These are phyloP conservation scores for Phallusia fumigata DNA, from an alignment of 23 tunicate species.

Conservation along the genomic window DNA sequence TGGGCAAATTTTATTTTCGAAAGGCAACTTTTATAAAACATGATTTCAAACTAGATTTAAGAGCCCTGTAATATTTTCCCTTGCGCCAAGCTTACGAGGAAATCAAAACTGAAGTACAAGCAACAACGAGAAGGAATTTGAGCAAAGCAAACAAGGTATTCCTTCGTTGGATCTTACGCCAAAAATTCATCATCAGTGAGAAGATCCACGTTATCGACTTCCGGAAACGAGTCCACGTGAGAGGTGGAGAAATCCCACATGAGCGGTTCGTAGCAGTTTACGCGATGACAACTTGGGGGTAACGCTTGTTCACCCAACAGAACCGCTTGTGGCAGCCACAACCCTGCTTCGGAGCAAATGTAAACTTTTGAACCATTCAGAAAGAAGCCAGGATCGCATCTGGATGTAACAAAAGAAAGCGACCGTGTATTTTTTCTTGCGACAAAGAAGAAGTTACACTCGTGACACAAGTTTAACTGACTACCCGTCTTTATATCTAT, in stretches of 20 bases:
- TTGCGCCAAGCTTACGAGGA: too few relatives aligned
- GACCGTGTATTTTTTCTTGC: background rate
- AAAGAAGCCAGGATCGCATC: slow-evolving; percentile 18
- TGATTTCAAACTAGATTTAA: too few relatives aligned
- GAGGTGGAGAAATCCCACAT: slow-evolving; percentile 3
- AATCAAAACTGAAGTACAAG: too few relatives aligned
- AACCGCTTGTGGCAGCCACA: background rate
- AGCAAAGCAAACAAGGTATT: too few relatives aligned
- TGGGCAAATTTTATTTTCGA: too few relatives aligned
- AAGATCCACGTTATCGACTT: slow-evolving; percentile 2
- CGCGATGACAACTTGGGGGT: slow-evolving; percentile 10
- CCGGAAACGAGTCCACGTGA: slow-evolving; percentile 7
- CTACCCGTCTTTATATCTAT: too few relatives aligned
- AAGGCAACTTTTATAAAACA: too few relatives aligned
- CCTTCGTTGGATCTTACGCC: background rate
- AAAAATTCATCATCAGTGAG: slow-evolving; percentile 4
- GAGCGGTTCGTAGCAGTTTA: slow-evolving; percentile 7
- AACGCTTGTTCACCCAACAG: background rate
- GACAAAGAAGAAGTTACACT: too few relatives aligned
- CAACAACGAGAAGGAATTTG: too few relatives aligned
- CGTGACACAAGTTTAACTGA: too few relatives aligned
- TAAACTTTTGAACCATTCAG: background rate
- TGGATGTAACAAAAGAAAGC: background rate
- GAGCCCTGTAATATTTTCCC: too few relatives aligned
- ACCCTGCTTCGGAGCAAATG: background rate